Evolutionary conservation across 2,888 invertebrate genomes (phyloP).

Genomic region (Conchocele bisecta): DNA sequence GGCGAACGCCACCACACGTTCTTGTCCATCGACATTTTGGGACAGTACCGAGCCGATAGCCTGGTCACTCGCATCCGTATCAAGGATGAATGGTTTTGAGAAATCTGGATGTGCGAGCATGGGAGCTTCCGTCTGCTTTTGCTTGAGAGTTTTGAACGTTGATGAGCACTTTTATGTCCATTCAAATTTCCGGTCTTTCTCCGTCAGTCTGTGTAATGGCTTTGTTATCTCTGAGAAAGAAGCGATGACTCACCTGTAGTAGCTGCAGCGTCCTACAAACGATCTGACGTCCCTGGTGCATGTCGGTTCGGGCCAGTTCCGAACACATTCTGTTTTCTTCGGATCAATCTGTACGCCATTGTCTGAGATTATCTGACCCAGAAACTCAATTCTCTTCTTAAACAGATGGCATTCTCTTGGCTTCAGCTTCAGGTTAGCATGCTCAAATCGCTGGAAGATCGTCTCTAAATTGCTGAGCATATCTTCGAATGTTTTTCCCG

Average conservation of each 20-base stretch:
- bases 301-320: constrained; percentile 24
- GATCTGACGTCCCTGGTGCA: no score
- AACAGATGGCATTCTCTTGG: constrained; percentile 44
- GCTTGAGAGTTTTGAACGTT: constrained; percentile 11
- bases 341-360: constrained; percentile 24
- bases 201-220: no score
- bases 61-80: constrained; percentile 33
- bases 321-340: constrained; percentile 12
- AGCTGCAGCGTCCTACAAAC: no score
- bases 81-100: constrained; percentile 16
- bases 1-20: constrained; percentile 26
- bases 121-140: constrained; percentile 10
- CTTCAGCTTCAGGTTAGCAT: constrained; percentile 50
- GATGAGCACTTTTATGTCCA: constrained; percentile 19
- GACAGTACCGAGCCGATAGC: constrained; percentile 29
- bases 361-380: constrained; percentile 46
- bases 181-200: constrained; percentile 13
- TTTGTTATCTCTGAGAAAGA: no score
- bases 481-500: constrained; percentile 9
- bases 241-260: no score
- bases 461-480: neutral
- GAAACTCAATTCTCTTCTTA: constrained; percentile 12
- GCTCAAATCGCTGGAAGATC: constrained; percentile 11
- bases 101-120: constrained; percentile 8
- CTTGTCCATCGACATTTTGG: constrained; percentile 2